Base-by-base conservation (phyloP, 2,113 vertebrate species). In the Beaufortia kweichowensis region DNA sequence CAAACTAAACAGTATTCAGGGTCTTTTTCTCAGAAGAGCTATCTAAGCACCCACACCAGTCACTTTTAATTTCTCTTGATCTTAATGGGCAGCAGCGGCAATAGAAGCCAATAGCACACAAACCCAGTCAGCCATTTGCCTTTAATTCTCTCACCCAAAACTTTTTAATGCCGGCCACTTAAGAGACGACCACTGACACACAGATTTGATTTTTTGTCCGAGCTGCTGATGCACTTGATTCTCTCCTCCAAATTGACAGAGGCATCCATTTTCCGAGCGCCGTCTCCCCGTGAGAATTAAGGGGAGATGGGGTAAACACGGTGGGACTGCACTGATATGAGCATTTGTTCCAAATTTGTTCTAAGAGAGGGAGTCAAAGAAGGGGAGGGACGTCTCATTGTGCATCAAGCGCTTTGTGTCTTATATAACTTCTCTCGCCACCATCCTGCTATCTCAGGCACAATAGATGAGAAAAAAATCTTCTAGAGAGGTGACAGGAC, bases 101-200 rank as follows among this genome's bases (percentile, higher is more conserved):
- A 53, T n/a, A 72, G 57, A 59, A 10, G 61, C 50, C 46, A 64
- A 71, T 15, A 46, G 85, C 81, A 72, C 73, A 75, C 75, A 83
- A 79, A 85, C 85, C 87, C 69, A 71, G 33, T 85, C 80, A 87
- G 85, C 88, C 83, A 89, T 89, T 89, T 87, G 81, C 83, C 87
- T 84, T 86, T 90, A 90, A 90, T 91, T 91, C 89, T 85, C 88
- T 79, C 48, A 21, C 76, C 77, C 83, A 85, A 88, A 90, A 87
- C 87, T 89, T 88, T 90, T 90, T 88, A 91, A 90, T 87, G 84
- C 86, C 74, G 82, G 50, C 59, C 82, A 86, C 87, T 88, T 89
- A 90, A 90, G 85, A 88, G 88, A 86, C 85, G 87, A 86, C 78
- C 84, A 88, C 89, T 91, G 89, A 90, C 90, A 87, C 87, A 87